Percentiles rank a stretch among this genome's conserved stretches.
phyloP scores from a whole-genome alignment of 2,888 invertebrate species.

The Philaethria dido region DNA sequence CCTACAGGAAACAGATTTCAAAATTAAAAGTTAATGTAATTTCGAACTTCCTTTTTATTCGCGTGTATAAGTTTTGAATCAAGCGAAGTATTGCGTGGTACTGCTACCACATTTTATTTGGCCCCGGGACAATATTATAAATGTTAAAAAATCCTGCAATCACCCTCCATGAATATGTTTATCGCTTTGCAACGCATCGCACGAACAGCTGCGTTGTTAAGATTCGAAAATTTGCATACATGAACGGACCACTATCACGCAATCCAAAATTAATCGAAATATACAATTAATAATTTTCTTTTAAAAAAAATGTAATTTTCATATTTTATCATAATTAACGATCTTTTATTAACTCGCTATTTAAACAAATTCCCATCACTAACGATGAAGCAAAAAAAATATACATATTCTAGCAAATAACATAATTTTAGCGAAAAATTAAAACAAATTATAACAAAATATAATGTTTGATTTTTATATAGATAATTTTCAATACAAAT shows the following conservation, averaged over 20 bases:
- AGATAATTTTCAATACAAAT: background rate
- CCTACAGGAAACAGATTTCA: slow-evolving; percentile 7
- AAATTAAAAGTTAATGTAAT: slow-evolving; percentile 6
- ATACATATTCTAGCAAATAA: background rate
- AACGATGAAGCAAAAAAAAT: background rate
- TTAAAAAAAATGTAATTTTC: no score
- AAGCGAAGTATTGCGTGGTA: slow-evolving; percentile 27
- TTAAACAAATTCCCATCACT: slow-evolving; percentile 5
- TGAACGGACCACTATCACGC: slow-evolving; percentile 58
- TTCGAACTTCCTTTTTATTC: slow-evolving; percentile 15
- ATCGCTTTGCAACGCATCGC: slow-evolving; percentile 52
- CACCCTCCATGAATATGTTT: slow-evolving; percentile 59
- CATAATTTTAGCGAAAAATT: background rate
- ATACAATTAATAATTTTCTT: slow-evolving; percentile 25
- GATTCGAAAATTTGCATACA: slow-evolving; percentile 69
- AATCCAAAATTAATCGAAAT: slow-evolving; percentile 44
- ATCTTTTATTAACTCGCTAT: background rate
- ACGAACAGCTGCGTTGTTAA: slow-evolving; percentile 65
- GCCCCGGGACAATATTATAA: slow-evolving; percentile 43
- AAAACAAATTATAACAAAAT: background rate
- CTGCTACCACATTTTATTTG: slow-evolving; percentile 46
- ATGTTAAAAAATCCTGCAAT: slow-evolving; percentile 43
- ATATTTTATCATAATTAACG: slow-evolving; percentile 1
- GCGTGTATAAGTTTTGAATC: slow-evolving; percentile 18
- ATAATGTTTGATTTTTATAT: background rate